phyloP scores from a whole-genome alignment of 2,113 vertebrate genomes.

The Tetrao urogallus region DNA sequence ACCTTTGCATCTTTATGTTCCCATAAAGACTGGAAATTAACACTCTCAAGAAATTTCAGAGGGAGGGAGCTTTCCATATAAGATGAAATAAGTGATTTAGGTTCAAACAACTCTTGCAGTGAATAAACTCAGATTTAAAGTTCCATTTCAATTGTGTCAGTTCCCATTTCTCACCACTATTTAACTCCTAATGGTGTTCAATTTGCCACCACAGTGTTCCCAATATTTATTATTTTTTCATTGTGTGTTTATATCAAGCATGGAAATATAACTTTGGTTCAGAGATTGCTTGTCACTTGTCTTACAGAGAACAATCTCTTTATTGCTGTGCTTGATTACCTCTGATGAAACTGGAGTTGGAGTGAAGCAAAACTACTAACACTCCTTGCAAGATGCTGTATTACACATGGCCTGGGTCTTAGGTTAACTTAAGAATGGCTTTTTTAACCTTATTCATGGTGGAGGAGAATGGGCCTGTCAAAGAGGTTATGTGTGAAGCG shows the following conservation, averaged over 20 bases:
- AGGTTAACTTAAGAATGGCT: not conserved
- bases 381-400: not conserved
- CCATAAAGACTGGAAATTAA: not conserved
- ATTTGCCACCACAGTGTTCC: constrained; percentile 1
- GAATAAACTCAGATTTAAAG: constrained; percentile 24
- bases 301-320: not conserved
- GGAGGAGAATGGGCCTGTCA: not conserved
- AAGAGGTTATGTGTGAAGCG: not conserved
- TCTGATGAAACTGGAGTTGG: not conserved
- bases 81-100: not conserved
- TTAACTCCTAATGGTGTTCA: constrained; percentile 50
- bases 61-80: not conserved
- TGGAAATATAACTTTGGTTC: constrained; percentile 28
- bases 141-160: constrained; percentile 51
- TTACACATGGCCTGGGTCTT: not conserved
- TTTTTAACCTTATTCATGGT: not conserved
- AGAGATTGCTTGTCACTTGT: constrained; percentile 2
- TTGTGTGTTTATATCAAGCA: not conserved
- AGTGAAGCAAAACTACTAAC: not conserved
- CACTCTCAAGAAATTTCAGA: not conserved
- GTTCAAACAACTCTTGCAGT: not conserved
- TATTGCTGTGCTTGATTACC: constrained; percentile 8
- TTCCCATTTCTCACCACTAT: constrained; percentile 53
- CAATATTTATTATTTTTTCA: constrained; percentile 8
- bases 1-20: not conserved